Percentiles rank a stretch among this genome's conserved stretches.
Evolutionary conservation across 1,140 invertebrate genomes (phyloP).

Genomic region (Charaxes varanes): DNA sequence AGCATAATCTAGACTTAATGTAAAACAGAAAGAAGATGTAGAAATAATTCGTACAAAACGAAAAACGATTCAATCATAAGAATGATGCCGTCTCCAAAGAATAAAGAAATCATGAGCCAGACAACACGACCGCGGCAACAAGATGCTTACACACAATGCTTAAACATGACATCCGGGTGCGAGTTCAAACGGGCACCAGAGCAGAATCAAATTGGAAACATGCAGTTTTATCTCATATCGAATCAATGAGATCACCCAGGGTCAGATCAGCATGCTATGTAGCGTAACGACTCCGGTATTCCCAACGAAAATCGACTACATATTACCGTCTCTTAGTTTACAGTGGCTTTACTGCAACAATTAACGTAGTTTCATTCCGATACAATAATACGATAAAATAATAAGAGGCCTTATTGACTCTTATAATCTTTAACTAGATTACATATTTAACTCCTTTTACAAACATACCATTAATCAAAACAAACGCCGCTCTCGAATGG

Average conservation of each 20-base stretch:
- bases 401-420: too few relatives aligned
- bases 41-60: background rate
- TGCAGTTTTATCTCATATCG: constrained; percentile 51
- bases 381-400: too few relatives aligned
- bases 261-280: constrained; percentile 49
- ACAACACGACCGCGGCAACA: constrained; percentile 34
- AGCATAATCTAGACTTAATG: too few relatives aligned
- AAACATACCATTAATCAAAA: too few relatives aligned
- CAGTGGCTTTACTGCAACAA: constrained; percentile 21
- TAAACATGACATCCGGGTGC: constrained; percentile 62
- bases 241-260: constrained; percentile 48
- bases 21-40: too few relatives aligned
- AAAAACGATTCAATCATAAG: constrained; percentile 5
- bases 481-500: too few relatives aligned
- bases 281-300: constrained; percentile 34
- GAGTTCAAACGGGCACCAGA: constrained; percentile 44
- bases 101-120: constrained; percentile 28
- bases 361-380: too few relatives aligned
- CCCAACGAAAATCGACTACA: constrained; percentile 7
- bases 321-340: constrained; percentile 4
- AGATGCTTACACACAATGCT: constrained; percentile 44
- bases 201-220: constrained; percentile 54
- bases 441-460: too few relatives aligned
- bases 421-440: too few relatives aligned
- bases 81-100: constrained; percentile 19